Evolutionary conservation across 2,888 invertebrate species (phyloP).

Genomic region (Eumerus sabulonum): DNA sequence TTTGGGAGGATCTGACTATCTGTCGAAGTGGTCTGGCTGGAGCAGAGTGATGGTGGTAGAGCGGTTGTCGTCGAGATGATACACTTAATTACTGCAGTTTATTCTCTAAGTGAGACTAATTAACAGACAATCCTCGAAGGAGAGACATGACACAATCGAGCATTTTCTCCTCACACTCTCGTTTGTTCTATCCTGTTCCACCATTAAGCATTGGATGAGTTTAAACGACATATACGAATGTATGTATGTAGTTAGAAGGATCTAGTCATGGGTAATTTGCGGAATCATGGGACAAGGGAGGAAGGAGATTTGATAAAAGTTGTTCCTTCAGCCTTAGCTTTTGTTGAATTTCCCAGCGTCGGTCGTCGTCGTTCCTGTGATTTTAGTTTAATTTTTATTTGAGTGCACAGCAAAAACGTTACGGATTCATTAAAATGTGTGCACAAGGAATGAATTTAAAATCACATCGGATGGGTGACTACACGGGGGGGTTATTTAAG

Average conservation of each 20-base stretch:
- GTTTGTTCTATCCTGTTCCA: conserved; percentile 18
- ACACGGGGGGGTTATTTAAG: background rate
- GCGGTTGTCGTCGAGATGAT: conserved; percentile 70
- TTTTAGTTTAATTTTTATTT: conserved; percentile 68
- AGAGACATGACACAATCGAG: conserved; percentile 59
- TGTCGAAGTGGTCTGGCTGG: conserved; percentile 17
- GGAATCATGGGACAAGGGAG: conserved; percentile 45
- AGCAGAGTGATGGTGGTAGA: conserved; percentile 56
- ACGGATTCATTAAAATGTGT: conserved; percentile 67
- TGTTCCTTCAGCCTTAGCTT: conserved; percentile 28
- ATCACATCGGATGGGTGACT: conserved; percentile 38
- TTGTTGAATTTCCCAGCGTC: conserved; percentile 57
- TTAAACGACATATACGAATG: background rate
- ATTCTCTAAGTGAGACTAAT: conserved; percentile 79
- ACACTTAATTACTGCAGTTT: conserved; percentile 79
- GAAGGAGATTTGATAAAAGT: conserved; percentile 53
- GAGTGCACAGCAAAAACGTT: conserved; percentile 64
- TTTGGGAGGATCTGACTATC: no score
- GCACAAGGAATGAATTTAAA: conserved; percentile 64
- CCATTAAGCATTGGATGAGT: no score
- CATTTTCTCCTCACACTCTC: background rate
- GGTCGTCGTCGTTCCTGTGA: conserved; percentile 65
- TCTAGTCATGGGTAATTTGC: conserved; percentile 56
- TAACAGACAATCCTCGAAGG: conserved; percentile 75
- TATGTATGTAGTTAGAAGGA: conserved; percentile 11